phyloP scores from a whole-genome alignment of 1,140 invertebrate species.

The Aphaenogaster floridana region DNA sequence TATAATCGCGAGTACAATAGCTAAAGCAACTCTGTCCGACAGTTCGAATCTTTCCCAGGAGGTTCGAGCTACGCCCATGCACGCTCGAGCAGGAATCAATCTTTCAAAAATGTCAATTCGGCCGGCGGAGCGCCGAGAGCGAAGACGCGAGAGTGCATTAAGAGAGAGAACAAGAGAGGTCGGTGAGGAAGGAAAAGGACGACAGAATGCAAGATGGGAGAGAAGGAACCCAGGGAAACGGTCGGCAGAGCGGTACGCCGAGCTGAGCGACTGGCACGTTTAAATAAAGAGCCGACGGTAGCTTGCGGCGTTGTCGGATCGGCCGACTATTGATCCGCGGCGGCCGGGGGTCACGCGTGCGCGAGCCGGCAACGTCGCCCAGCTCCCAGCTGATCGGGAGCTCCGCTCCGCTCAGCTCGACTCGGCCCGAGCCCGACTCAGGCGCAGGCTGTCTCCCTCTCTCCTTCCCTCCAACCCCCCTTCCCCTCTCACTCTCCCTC shows the following conservation, averaged over 20 bases:
- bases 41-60: neutral
- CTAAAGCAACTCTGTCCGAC: neutral
- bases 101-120: constrained; percentile 53
- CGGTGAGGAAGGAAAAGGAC: neutral
- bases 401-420: constrained; percentile 54
- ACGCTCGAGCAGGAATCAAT: neutral
- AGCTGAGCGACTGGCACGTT: constrained; percentile 71
- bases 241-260: constrained; percentile 17
- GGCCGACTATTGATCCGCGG: constrained; percentile 72
- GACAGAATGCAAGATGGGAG: neutral
- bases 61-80: neutral
- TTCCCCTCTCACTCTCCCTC: neutral
- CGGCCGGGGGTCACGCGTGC: constrained; percentile 55
- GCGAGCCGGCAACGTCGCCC: constrained; percentile 52
- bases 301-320: constrained; percentile 79
- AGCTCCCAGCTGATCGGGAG: constrained; percentile 73
- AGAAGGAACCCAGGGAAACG: constrained; percentile 54
- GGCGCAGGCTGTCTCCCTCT: neutral
- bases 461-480: neutral
- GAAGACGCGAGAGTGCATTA: constrained; percentile 7
- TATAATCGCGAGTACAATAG: constrained; percentile 41
- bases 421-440: constrained; percentile 42
- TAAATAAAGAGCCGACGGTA: constrained; percentile 76
- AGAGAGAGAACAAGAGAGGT: neutral
- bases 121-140: constrained; percentile 21